A percentile compares a stretch with the other conserved stretches of the same genome.
These are phyloP conservation scores for Cheilosia vernalis DNA, from an alignment of 2,888 invertebrate species.

Conservation along the genomic window DNA sequence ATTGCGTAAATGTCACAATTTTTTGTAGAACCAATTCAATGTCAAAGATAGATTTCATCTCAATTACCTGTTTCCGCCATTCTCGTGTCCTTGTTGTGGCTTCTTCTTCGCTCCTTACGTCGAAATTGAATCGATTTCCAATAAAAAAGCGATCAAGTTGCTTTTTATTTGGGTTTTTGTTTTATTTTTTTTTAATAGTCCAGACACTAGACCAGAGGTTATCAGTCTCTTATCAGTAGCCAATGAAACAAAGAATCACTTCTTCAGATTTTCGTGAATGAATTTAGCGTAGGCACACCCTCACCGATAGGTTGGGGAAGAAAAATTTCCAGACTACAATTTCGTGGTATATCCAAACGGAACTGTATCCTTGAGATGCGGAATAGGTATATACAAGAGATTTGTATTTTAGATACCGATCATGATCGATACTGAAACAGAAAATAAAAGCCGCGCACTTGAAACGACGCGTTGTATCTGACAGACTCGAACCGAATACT, in stretches of 20 bases:
- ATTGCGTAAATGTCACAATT: no score
- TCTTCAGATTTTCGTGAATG: neutral
- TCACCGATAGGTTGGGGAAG: neutral
- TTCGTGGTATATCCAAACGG: neutral
- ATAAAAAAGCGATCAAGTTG: no score
- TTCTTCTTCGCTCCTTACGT: neutral
- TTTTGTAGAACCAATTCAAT: no score
- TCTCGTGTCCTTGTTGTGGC: neutral
- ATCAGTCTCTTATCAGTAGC: constrained; percentile 2
- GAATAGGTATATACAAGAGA: no score
- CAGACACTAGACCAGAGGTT: constrained; percentile 1
- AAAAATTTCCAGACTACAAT: neutral
- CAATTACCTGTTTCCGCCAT: constrained; percentile 3
- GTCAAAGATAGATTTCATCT: no score
- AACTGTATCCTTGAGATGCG: no score
- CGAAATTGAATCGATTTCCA: no score
- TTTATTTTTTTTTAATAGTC: neutral
- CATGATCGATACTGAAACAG: neutral
- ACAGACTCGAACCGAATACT: constrained; percentile 6
- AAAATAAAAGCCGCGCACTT: neutral
- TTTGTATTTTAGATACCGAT: neutral
- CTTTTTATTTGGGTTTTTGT: neutral
- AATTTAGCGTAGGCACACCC: neutral
- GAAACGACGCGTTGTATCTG: neutral
- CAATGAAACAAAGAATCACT: neutral